phyloP scores from a whole-genome alignment of 2,797 vertebrate genomes.

The Lateolabrax maculatus region DNA sequence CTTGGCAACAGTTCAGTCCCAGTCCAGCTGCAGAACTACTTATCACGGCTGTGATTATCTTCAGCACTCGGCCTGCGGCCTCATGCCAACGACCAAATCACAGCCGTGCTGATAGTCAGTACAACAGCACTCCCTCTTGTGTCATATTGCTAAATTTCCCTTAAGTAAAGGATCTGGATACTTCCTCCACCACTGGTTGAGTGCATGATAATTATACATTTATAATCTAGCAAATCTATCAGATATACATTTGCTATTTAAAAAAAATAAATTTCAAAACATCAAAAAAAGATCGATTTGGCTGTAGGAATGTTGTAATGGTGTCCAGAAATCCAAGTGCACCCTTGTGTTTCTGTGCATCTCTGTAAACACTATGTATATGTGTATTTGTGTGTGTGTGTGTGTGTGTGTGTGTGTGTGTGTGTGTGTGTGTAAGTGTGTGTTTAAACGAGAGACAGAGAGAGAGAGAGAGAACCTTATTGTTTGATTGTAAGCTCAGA shows the following conservation, averaged over 20 bases:
- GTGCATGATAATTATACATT: not conserved
- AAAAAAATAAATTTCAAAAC: too few relatives aligned
- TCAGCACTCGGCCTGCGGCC: too few relatives aligned
- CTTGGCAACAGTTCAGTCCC: too few relatives aligned
- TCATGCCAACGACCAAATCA: too few relatives aligned
- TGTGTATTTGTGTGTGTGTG: conserved; percentile 18
- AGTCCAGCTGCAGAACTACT: too few relatives aligned
- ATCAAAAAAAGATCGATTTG: not conserved
- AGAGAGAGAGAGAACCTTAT: conserved; percentile 51
- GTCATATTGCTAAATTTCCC: too few relatives aligned
- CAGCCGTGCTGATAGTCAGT: too few relatives aligned
- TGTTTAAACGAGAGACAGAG: not conserved
- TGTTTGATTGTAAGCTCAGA: conserved; percentile 78
- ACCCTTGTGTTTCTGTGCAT: conserved; percentile 21
- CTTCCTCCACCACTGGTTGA: not conserved
- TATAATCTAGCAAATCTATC: not conserved
- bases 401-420: not conserved
- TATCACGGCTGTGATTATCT: too few relatives aligned
- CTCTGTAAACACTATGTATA: conserved; percentile 15
- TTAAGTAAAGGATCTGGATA: not conserved
- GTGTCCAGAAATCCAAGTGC: conserved; percentile 9
- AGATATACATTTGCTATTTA: conserved; percentile 4
- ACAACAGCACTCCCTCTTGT: too few relatives aligned
- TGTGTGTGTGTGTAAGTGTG: conserved; percentile 11
- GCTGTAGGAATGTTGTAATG: not conserved